These are phyloP conservation scores for Tinea pellionella DNA, from an alignment of 2,888 invertebrate genomes.

Conservation along the genomic window DNA sequence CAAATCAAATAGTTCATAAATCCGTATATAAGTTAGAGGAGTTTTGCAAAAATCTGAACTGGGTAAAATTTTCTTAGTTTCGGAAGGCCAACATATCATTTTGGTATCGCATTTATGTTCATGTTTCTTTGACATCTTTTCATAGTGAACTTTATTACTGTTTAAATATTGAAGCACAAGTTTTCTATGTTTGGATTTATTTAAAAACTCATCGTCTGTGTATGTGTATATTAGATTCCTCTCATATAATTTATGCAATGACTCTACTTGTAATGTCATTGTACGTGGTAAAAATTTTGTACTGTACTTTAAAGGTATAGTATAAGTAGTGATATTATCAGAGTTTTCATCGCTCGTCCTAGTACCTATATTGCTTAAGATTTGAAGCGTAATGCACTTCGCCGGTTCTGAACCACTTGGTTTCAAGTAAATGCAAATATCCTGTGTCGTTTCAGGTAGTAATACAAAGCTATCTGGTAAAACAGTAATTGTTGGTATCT, in stretches of 20 bases:
- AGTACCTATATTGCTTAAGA: slow-evolving; percentile 31
- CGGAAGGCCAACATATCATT: not conserved
- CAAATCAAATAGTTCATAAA: slow-evolving; percentile 39
- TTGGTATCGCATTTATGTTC: slow-evolving; percentile 22
- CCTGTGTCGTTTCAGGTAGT: slow-evolving; percentile 38
- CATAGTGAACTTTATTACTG: not conserved
- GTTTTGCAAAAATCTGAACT: slow-evolving; percentile 32
- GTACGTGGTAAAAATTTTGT: slow-evolving; percentile 20
- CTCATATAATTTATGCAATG: slow-evolving; percentile 44
- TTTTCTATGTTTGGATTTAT: slow-evolving; percentile 26
- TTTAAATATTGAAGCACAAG: slow-evolving; percentile 20
- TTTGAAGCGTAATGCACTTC: slow-evolving; percentile 33
- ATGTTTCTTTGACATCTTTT: slow-evolving; percentile 17
- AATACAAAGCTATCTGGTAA: slow-evolving; percentile 43
- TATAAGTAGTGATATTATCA: slow-evolving; percentile 35
- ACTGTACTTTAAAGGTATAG: slow-evolving; percentile 31
- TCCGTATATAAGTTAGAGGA: slow-evolving; percentile 23
- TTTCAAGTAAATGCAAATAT: slow-evolving; percentile 34
- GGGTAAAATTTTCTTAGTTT: slow-evolving; percentile 18
- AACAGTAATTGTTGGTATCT: slow-evolving; percentile 45
- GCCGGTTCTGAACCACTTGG: slow-evolving; percentile 37
- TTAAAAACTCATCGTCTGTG: slow-evolving; percentile 29
- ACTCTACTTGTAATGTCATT: slow-evolving; percentile 26
- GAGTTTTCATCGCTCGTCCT: slow-evolving; percentile 17
- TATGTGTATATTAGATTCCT: slow-evolving; percentile 37